phyloP scores from a whole-genome alignment of 1,140 invertebrate genomes.

The Myzus persicae region DNA sequence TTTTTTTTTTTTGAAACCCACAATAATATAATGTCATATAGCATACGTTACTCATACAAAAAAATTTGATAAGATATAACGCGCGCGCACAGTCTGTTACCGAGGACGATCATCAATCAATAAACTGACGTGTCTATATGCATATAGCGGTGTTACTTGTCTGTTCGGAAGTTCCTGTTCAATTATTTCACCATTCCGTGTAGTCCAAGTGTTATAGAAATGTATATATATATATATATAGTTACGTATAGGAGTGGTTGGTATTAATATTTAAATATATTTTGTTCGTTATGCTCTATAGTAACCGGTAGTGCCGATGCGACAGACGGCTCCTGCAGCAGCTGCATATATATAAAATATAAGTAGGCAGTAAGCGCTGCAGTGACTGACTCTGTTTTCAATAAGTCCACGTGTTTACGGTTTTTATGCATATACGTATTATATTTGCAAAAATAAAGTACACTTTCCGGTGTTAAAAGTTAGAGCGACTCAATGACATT shows the following conservation, averaged over 20 bases:
- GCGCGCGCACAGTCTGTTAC: background rate
- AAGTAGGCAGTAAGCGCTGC: background rate
- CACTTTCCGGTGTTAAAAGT: background rate
- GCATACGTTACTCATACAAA: background rate
- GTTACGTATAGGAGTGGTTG: background rate
- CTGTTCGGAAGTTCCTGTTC: background rate
- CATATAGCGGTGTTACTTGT: background rate
- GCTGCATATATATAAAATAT: background rate
- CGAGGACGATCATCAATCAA: background rate
- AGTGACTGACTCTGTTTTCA: background rate
- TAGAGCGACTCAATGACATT: background rate
- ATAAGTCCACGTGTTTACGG: background rate
- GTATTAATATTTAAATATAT: background rate
- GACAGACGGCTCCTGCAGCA: background rate
- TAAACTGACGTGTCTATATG: background rate
- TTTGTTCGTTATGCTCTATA: background rate
- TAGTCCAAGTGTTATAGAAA: background rate
- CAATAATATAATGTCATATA: background rate
- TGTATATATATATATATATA: background rate
- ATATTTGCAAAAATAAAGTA: background rate
- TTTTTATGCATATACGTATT: background rate
- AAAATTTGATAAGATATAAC: background rate
- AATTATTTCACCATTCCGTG: background rate
- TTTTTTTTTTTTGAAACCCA: background rate
- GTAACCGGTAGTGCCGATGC: background rate